Evolutionary conservation across 2,113 vertebrate species (phyloP).

Genomic region (Pygoscelis antarcticus): DNA sequence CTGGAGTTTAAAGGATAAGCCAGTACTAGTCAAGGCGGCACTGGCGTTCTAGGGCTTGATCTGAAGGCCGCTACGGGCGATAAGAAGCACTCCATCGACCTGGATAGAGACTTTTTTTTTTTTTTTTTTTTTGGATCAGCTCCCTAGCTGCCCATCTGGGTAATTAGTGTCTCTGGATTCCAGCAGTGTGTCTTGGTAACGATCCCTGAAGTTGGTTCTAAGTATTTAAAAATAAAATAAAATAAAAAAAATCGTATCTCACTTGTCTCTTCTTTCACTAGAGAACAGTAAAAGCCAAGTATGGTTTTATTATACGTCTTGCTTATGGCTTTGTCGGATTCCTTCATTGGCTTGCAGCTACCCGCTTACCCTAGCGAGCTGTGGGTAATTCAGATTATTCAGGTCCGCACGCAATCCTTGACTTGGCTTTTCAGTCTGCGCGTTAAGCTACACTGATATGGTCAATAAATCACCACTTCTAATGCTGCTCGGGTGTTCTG

Average conservation of each 20-base stretch:
- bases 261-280: neutral
- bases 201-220: neutral
- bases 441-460: neutral
- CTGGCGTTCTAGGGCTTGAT: neutral
- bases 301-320: neutral
- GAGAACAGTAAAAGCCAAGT: neutral
- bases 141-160: neutral
- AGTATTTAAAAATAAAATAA: neutral
- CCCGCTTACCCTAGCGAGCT: neutral
- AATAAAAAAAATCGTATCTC: neutral
- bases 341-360: neutral
- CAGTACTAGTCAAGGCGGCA: neutral
- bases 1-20: neutral
- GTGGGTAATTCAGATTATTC: neutral
- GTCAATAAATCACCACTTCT: slow-evolving; percentile 40
- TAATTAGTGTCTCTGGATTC: neutral
- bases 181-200: neutral
- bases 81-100: neutral
- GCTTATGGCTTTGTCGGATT: neutral
- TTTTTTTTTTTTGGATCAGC: neutral
- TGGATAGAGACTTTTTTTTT: neutral
- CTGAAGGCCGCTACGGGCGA: rapidly evolving
- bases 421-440: slow-evolving; percentile 5
- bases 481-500: slow-evolving; percentile 3
- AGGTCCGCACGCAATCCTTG: neutral